phyloP scores from a whole-genome alignment of 1,140 invertebrate species.

The Dufourea novaeangliae region DNA sequence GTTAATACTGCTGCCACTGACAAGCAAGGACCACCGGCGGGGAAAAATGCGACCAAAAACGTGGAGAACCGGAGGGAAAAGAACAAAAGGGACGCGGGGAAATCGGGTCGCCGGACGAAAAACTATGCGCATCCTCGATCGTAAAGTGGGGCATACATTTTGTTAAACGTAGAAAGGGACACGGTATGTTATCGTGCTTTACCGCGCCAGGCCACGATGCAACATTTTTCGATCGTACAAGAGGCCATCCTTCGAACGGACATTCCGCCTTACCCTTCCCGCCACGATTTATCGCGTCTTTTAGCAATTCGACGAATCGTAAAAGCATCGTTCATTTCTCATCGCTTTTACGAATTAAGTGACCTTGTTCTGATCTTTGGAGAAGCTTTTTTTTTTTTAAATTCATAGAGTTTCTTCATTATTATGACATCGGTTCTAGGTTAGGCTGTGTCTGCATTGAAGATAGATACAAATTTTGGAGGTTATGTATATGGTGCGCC shows the following conservation, averaged over 20 bases:
- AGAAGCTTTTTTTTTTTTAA: too few relatives aligned
- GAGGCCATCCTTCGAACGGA: too few relatives aligned
- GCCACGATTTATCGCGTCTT: too few relatives aligned
- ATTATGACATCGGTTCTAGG: too few relatives aligned
- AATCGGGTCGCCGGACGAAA: slow-evolving; percentile 21
- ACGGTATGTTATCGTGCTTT: slow-evolving; percentile 8
- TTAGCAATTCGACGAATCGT: too few relatives aligned
- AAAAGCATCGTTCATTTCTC: neutral
- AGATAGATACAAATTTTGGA: too few relatives aligned
- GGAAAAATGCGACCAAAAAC: neutral
- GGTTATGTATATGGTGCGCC: too few relatives aligned
- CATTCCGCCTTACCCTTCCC: too few relatives aligned
- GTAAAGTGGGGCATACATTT: slow-evolving; percentile 22
- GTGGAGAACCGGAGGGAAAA: neutral
- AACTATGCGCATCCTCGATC: slow-evolving; percentile 10
- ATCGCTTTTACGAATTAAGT: neutral
- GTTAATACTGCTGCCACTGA: slow-evolving; percentile 19
- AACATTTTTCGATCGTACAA: neutral
- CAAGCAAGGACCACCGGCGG: neutral
- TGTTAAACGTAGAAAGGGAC: slow-evolving; percentile 26
- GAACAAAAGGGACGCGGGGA: slow-evolving; percentile 2
- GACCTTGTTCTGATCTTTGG: too few relatives aligned
- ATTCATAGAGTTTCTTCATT: too few relatives aligned
- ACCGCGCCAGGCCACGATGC: neutral
- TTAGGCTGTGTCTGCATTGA: too few relatives aligned